Evolutionary conservation across 92 coral and sea anemone species (phyloP).

Genomic region (Phymanthus crucifer): DNA sequence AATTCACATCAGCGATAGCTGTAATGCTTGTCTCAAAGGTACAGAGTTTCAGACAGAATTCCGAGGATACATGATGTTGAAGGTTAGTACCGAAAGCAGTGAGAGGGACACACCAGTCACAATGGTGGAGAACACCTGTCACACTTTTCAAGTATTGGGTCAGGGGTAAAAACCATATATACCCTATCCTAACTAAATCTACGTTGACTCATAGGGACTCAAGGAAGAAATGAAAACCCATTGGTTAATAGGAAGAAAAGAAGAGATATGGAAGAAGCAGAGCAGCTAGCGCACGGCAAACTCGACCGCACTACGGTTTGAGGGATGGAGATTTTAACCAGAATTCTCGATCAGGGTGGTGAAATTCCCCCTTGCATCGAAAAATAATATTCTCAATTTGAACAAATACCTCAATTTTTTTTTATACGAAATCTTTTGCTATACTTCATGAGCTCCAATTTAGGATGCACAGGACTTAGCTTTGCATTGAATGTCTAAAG

Average conservation of each 20-base stretch:
- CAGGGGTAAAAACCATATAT: no score
- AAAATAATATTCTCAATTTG: background rate
- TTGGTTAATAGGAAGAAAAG: conserved; percentile 65
- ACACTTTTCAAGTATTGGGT: no score
- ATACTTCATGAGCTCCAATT: no score
- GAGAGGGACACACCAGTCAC: background rate
- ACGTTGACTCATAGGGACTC: background rate
- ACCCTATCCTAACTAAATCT: background rate
- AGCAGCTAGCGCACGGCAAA: background rate
- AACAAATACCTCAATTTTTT: no score
- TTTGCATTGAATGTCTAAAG: no score
- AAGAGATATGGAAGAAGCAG: background rate
- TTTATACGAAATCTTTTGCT: no score
- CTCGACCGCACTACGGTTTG: background rate
- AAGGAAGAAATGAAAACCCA: conserved; percentile 58
- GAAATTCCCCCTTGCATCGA: background rate
- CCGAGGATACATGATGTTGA: conserved; percentile 58
- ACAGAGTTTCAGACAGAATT: conserved; percentile 63
- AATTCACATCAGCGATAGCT: conserved; percentile 73
- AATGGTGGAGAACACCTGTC: no score
- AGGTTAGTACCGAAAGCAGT: conserved; percentile 40
- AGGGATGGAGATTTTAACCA: background rate
- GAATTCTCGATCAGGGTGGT: background rate
- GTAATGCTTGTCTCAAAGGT: conserved; percentile 51
- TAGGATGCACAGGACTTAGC: no score